These are phyloP conservation scores for Bucco capensis DNA, from an alignment of 2,113 vertebrate species.

Conservation along the genomic window DNA sequence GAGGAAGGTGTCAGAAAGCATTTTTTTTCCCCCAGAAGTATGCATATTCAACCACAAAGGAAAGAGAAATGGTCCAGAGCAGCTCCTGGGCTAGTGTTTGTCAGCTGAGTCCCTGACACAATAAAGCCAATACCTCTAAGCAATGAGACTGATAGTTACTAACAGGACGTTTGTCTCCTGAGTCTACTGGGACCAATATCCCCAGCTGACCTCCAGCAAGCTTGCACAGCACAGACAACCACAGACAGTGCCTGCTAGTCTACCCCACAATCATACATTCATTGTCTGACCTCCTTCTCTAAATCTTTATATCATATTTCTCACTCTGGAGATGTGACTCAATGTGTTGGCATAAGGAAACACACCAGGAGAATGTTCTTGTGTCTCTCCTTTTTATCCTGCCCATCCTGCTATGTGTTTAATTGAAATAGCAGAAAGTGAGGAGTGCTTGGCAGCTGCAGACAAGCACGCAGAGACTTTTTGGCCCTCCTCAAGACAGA, in stretches of 20 bases:
- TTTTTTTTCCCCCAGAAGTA: background rate
- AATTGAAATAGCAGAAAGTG: constrained; percentile 52
- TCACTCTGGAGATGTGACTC: constrained; percentile 45
- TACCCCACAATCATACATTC: constrained; percentile 16
- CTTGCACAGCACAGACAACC: constrained; percentile 7
- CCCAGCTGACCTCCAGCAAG: constrained; percentile 48
- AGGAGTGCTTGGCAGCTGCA: background rate
- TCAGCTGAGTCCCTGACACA: background rate
- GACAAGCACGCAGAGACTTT: background rate
- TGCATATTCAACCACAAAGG: constrained; percentile 15
- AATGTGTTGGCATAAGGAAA: constrained; percentile 47
- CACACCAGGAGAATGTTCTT: background rate
- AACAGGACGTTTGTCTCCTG: background rate
- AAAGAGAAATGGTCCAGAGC: background rate
- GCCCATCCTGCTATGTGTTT: constrained; percentile 5
- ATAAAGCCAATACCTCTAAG: background rate
- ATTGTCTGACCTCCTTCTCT: constrained; percentile 52
- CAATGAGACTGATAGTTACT: background rate
- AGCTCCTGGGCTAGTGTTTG: background rate
- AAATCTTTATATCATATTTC: constrained; percentile 59
- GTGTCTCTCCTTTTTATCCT: constrained; percentile 13
- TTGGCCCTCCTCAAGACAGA: background rate
- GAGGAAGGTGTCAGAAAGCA: constrained; percentile 43
- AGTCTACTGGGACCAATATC: background rate
- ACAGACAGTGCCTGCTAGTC: background rate